These are phyloP conservation scores for Cyclura pinguis DNA, from an alignment of 2,797 vertebrate species.

Conservation along the genomic window DNA sequence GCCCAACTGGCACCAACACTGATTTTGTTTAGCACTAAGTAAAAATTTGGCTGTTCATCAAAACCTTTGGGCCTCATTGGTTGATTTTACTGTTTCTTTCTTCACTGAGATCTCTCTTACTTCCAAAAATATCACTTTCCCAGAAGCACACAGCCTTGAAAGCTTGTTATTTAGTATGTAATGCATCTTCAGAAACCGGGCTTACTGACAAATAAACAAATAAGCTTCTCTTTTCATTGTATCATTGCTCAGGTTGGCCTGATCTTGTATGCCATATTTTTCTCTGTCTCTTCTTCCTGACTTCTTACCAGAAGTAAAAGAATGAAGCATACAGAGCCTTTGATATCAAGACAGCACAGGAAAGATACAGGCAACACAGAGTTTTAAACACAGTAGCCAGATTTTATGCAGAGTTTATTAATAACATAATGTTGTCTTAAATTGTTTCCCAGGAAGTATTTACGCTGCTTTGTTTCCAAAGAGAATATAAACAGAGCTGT, in stretches of 20 bases:
- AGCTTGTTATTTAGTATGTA: background rate
- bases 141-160: slow-evolving; percentile 18
- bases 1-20: too few relatives aligned
- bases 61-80: too few relatives aligned
- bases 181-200: slow-evolving; percentile 13
- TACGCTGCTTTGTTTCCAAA: background rate
- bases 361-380: background rate
- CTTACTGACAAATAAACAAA: slow-evolving; percentile 12
- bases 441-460: background rate
- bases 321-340: background rate
- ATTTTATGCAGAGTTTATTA: background rate
- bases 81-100: background rate
- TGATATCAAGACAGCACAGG: background rate
- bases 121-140: slow-evolving; percentile 24
- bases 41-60: too few relatives aligned
- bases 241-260: background rate
- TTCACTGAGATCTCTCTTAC: background rate
- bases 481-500: background rate
- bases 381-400: background rate
- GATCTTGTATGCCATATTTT: background rate
- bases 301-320: background rate
- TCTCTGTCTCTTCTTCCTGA: slow-evolving; percentile 4
- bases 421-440: background rate
- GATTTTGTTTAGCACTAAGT: too few relatives aligned
- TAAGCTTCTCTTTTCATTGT: slow-evolving; percentile 14